Conservation (phyloP, 2,797 vertebrate species). For the Enteromius thamalakanensis region DNA sequence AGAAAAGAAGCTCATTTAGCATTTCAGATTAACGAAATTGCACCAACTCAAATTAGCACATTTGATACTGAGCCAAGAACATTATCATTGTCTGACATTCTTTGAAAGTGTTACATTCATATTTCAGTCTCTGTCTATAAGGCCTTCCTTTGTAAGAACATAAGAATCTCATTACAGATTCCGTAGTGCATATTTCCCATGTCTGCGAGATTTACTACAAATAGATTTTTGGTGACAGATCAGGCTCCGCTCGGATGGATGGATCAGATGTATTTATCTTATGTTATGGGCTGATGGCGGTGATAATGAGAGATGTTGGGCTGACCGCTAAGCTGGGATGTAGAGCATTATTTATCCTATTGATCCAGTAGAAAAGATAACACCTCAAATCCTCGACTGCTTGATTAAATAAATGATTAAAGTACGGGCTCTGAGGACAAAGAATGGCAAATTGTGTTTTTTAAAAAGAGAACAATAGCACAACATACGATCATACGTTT, state of each 20-base stretch:
- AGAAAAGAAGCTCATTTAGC: constrained; percentile 34
- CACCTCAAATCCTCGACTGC: constrained; percentile 51
- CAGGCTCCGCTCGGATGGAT: constrained; percentile 31
- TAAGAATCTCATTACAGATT: constrained; percentile 44
- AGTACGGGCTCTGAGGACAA: constrained; percentile 49
- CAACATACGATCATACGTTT: constrained; percentile 16
- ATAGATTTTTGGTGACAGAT: constrained; percentile 49
- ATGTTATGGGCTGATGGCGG: constrained; percentile 49
- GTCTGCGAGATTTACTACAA: constrained; percentile 49
- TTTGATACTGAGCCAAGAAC: constrained; percentile 27
- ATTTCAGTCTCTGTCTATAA: constrained; percentile 19
- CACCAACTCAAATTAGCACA: constrained; percentile 33
- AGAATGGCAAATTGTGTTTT: constrained; percentile 17
- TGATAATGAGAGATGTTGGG: constrained; percentile 50
- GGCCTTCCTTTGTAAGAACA: not conserved
- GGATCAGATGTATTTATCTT: constrained; percentile 54
- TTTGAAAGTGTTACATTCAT: constrained; percentile 34
- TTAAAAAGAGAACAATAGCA: constrained; percentile 27
- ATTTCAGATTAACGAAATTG: constrained; percentile 33
- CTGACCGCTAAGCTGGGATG: constrained; percentile 52
- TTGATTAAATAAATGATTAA: constrained; percentile 62
- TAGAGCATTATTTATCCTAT: constrained; percentile 61
- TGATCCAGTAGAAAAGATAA: constrained; percentile 58
- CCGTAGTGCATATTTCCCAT: constrained; percentile 44
- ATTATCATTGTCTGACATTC: constrained; percentile 37